A percentile compares a stretch with the other conserved stretches of the same genome.
Evolutionary conservation across 2,797 vertebrate species (phyloP).

Genomic region (Danio kyathit): DNA sequence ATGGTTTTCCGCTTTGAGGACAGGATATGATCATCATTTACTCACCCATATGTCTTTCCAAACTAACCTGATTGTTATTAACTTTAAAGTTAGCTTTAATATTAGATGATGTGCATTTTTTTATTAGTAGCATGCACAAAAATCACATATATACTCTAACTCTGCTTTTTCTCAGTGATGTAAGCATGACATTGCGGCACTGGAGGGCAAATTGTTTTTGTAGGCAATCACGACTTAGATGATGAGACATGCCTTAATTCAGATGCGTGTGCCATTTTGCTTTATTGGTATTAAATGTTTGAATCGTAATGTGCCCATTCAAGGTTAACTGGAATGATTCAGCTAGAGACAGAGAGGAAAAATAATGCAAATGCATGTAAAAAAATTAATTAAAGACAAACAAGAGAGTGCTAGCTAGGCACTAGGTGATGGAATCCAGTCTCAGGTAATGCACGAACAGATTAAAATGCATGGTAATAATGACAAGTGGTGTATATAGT

Average conservation of each 20-base stretch:
- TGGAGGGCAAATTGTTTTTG: neutral
- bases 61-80: neutral
- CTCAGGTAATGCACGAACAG: neutral
- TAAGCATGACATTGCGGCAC: neutral
- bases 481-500: too few relatives aligned
- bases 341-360: neutral
- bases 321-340: neutral
- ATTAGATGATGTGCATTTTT: too few relatives aligned
- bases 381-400: too few relatives aligned
- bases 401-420: too few relatives aligned
- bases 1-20: neutral
- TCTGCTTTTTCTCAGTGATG: neutral
- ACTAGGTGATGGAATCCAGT: neutral
- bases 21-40: neutral
- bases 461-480: too few relatives aligned
- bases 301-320: neutral
- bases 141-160: neutral
- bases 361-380: neutral
- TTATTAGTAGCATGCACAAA: neutral
- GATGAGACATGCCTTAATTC: neutral
- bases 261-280: constrained; percentile 2
- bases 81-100: neutral
- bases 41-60: constrained; percentile 8
- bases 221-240: neutral
- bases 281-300: neutral